phyloP scores from a whole-genome alignment of 2,888 invertebrate species.

The Druceiella hillmani region DNA sequence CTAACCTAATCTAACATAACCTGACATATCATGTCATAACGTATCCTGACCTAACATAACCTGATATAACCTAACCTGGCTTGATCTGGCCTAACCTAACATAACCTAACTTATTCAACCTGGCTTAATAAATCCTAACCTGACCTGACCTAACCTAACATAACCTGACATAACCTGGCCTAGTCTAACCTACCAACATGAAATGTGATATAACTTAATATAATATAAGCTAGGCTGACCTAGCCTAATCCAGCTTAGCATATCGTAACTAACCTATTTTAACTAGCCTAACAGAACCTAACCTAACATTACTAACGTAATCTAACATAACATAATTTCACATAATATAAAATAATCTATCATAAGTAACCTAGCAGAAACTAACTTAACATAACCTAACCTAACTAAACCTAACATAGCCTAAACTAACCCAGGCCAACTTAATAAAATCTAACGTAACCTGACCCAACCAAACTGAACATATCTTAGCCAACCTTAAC shows the following conservation, averaged over 20 bases:
- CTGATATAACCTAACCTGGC: slow-evolving; percentile 22
- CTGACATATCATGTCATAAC: slow-evolving; percentile 15
- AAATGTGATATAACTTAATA: slow-evolving; percentile 18
- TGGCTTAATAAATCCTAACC: slow-evolving; percentile 17
- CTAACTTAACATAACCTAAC: slow-evolving; percentile 19
- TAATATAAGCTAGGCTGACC: slow-evolving; percentile 18
- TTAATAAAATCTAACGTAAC: slow-evolving; percentile 21
- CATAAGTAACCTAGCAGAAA: slow-evolving; percentile 17
- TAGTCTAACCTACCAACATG: slow-evolving; percentile 19
- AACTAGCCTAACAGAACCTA: slow-evolving; percentile 20
- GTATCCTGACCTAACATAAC: slow-evolving; percentile 15
- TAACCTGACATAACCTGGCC: slow-evolving; percentile 21
- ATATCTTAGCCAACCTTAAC: slow-evolving; percentile 18
- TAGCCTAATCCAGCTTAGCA: no score
- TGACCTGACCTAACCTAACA: slow-evolving; percentile 19
- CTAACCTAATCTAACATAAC: slow-evolving; percentile 23
- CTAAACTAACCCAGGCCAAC: slow-evolving; percentile 20
- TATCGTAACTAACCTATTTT: slow-evolving; percentile 16
- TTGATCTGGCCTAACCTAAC: slow-evolving; percentile 18
- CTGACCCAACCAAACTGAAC: slow-evolving; percentile 18
- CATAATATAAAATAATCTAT: slow-evolving; percentile 9
- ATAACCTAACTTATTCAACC: slow-evolving; percentile 14
- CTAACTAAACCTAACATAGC: slow-evolving; percentile 20
- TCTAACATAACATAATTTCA: slow-evolving; percentile 18
- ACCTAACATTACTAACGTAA: slow-evolving; percentile 18